Evolutionary conservation across 1,140 invertebrate species (phyloP).

Genomic region (Pomacea maculata): DNA sequence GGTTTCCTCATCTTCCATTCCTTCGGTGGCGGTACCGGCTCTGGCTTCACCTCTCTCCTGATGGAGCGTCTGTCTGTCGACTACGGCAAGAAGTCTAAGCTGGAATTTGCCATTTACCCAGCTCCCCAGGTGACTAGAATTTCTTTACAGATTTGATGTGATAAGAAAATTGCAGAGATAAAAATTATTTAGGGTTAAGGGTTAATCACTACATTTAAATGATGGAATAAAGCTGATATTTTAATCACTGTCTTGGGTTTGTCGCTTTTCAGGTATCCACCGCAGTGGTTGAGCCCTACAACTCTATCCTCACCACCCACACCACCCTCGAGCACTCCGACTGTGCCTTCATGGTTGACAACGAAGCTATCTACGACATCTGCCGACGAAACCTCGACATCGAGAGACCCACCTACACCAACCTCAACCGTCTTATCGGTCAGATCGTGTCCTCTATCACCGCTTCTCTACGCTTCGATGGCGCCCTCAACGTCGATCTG

Average conservation of each 20-base stretch:
- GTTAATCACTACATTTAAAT: too few relatives aligned
- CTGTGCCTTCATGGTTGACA: slow-evolving; percentile 71
- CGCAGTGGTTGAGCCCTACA: slow-evolving; percentile 65
- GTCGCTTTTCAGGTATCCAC: slow-evolving; percentile 71
- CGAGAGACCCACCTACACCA: slow-evolving; percentile 73
- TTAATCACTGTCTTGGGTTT: neutral
- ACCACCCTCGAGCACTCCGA: slow-evolving; percentile 55
- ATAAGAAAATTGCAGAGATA: too few relatives aligned
- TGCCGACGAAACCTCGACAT: slow-evolving; percentile 80
- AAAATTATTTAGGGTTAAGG: too few relatives aligned
- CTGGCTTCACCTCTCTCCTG: slow-evolving; percentile 85
- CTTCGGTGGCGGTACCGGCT: slow-evolving; percentile 53
- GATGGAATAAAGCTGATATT: neutral
- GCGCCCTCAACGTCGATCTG: slow-evolving; percentile 81
- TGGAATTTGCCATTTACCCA: slow-evolving; percentile 19
- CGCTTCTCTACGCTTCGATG: slow-evolving; percentile 79
- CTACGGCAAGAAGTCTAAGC: slow-evolving; percentile 71
- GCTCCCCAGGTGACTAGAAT: neutral
- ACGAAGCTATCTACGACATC: slow-evolving; percentile 91
- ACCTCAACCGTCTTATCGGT: slow-evolving; percentile 63
- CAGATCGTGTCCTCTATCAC: slow-evolving; percentile 74
- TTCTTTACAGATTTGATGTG: too few relatives aligned
- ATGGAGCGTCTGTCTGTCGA: slow-evolving; percentile 89
- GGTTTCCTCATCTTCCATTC: slow-evolving; percentile 20
- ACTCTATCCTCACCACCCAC: slow-evolving; percentile 64